Evolutionary conservation across 2,113 vertebrate species (phyloP), one percentile per base, ranked within the genome.

Genomic region (Psammodynastes pulverulentus): DNA sequence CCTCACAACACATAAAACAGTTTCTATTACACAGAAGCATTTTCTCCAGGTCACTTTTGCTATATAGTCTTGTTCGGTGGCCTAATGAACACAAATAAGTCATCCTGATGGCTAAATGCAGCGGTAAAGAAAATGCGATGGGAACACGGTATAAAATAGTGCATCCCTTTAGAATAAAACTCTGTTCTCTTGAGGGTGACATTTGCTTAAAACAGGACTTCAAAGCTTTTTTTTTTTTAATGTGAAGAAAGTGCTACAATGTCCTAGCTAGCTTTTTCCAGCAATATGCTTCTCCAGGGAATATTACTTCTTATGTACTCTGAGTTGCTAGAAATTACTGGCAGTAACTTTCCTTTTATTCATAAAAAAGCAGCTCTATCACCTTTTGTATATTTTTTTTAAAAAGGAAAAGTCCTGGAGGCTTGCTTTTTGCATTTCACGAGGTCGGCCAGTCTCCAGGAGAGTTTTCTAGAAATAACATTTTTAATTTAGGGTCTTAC

Each of bases 381-480:
- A 53, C 15, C 84, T 54, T 93, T 56, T 85, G 1, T 93, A 56
- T 92, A 90, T 90, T 6, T 23, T 24, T 85, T 46, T n/a, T n/a
- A n/a, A 10, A 39, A 88, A 34, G 34, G 19, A 79, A 79, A 39
- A 39, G 72, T 21, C 17, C 34, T 43, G 34, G 34, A 43, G 72
- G 17, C 51, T 93, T 29, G 0, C 43, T 93, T 90, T 51, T 87
- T 39, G 49, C 24, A 24, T 94, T 94, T 53, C 91, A 79, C 39
- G 29, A 24, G 91, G 84, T 87, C 48, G 51, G 86, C 91, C 26
- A n/a, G 29, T 94, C 92, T 51, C 90, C 91, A 39, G 86, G 92
- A 91, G 12, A 93, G 93, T 95, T 62, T 89, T 52, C 89, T 86
- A 93, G 94, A 94, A 95, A 93, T 45, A 34, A 51, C 94, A 5